Percentiles rank a stretch among this genome's conserved stretches.
Evolutionary conservation across 1,140 invertebrate species (phyloP).

Genomic region (Aphidius ervi): DNA sequence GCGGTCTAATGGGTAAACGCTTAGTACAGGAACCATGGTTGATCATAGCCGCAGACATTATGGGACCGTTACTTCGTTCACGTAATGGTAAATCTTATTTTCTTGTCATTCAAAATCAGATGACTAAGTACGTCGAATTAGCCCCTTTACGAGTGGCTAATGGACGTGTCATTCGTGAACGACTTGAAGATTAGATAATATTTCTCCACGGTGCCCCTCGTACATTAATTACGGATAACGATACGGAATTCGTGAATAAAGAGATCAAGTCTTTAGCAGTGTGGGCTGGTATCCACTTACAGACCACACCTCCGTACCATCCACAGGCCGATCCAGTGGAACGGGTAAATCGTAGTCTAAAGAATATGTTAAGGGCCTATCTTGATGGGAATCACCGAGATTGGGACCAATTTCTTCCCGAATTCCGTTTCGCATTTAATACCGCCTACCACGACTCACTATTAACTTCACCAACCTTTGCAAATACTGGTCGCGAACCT

Average conservation of each 20-base stretch:
- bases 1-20: slow-evolving; percentile 19
- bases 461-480: slow-evolving; percentile 40
- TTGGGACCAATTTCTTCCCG: slow-evolving; percentile 38
- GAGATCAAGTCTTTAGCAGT: background rate
- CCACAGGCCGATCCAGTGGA: slow-evolving; percentile 46
- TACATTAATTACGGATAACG: slow-evolving; percentile 15
- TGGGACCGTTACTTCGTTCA: background rate
- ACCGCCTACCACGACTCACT: slow-evolving; percentile 32
- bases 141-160: background rate
- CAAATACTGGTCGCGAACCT: slow-evolving; percentile 33
- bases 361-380: slow-evolving; percentile 38
- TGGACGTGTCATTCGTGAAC: background rate
- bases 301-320: slow-evolving; percentile 39
- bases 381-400: slow-evolving; percentile 38
- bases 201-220: slow-evolving; percentile 12
- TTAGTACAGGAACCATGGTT: slow-evolving; percentile 20
- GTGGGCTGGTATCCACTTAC: slow-evolving; percentile 24
- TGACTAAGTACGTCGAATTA: slow-evolving; percentile 1
- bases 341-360: slow-evolving; percentile 42
- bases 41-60: background rate
- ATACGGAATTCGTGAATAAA: slow-evolving; percentile 35
- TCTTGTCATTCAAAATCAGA: slow-evolving; percentile 3
- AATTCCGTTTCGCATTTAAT: slow-evolving; percentile 44
- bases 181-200: background rate
- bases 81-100: background rate